Base-by-base conservation (phyloP, 2,113 vertebrate genomes). In the Crocuta crocuta region DNA sequence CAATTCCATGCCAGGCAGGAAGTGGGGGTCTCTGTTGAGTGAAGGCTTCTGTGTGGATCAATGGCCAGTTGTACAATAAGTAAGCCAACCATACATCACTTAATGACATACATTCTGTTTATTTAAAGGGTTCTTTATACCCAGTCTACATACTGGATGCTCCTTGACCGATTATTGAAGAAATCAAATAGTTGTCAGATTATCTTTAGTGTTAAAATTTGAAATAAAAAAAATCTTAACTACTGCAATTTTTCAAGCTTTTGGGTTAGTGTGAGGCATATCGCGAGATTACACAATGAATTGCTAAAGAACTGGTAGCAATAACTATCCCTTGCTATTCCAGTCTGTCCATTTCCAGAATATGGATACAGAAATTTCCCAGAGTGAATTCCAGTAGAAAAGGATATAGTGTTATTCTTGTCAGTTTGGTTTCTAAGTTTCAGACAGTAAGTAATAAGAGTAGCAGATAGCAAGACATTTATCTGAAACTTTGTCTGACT, bases 181-280 rank as follows among this genome's bases (percentile, higher is more conserved):
- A 79, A 88, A 73, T 96, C 50, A 91, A 89, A 23, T 89, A 33
- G 7, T 93, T 91, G 43, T 87, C 45, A 48, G 17, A 73, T 95
- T 93, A 89, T 58, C 33, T 26, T 73, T 70, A 90, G 33, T 87
- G 61, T 76, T 66, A 85, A 89, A 83, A 84, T 88, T 94, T 76
- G 26, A 93, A 95, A 88, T 86, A 70, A 80, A 89, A 53, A 79
- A 65, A 74, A 61, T 82, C n/a, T 68, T 79, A 43, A 86, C 43
- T 43, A 70, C 45, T 78, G 24, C 2, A 55, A 65, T 89, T 71
- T 71, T 81, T 92, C n/a, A 76, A 92, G 26, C 33, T 31, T 96
- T 92, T 91, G 45, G 73, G 2, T 87, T 65, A 89, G 2, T 78
- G 82, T 96, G 65, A 96, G 50, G 33, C 35, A 85, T 91, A 81